A percentile compares a stretch with the other conserved stretches of the same genome.
These are phyloP conservation scores for Pedetes capensis DNA, from an alignment of 2,113 vertebrate species.

Conservation along the genomic window DNA sequence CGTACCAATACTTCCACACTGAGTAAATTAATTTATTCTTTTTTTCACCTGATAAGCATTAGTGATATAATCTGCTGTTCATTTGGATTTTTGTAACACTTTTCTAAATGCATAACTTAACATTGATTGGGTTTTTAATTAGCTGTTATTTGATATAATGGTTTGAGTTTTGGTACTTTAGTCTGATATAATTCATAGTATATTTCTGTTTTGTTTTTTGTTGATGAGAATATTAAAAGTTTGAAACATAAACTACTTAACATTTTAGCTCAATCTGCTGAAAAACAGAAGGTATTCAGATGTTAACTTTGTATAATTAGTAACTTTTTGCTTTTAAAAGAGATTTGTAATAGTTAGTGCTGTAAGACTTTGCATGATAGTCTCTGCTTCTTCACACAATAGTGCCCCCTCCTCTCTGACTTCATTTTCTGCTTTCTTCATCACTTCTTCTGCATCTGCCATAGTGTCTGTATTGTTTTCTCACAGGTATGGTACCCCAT, in stretches of 20 bases:
- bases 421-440: not conserved
- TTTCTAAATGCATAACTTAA: constrained; percentile 1
- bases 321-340: not conserved
- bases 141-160: not conserved
- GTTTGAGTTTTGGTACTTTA: not conserved
- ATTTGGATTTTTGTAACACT: constrained; percentile 20
- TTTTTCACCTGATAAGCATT: not conserved
- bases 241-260: not conserved
- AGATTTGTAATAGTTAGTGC: not conserved
- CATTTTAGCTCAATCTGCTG: not conserved
- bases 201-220: not conserved
- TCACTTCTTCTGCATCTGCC: not conserved
- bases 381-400: not conserved
- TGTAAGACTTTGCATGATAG: not conserved
- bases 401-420: not conserved
- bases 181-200: not conserved
- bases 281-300: not conserved
- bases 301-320: not conserved
- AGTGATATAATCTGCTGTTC: not conserved
- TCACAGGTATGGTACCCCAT: not conserved
- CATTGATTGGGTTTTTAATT: not conserved
- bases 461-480: not conserved
- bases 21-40: not conserved
- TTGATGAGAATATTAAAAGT: not conserved
- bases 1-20: not conserved